Percentiles rank a stretch among this genome's conserved stretches.
Evolutionary conservation across 2,797 vertebrate species (phyloP).

Genomic region (Myotis daubentonii): DNA sequence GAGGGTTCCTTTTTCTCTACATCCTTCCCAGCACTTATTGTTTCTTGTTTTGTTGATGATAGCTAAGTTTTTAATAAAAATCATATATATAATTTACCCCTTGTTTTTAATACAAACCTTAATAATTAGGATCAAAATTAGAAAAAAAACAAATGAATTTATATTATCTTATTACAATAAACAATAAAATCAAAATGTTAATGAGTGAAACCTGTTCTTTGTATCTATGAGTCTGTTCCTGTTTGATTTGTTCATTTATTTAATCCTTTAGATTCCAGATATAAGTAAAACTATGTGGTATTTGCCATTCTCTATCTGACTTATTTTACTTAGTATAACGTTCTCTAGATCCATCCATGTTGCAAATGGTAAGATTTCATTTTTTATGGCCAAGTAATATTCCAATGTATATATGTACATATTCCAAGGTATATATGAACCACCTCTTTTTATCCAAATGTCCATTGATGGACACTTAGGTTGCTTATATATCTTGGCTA

Average conservation of each 20-base stretch:
- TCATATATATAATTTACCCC: background rate
- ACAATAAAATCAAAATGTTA: background rate
- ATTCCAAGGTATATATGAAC: background rate
- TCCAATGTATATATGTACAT: background rate
- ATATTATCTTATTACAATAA: background rate
- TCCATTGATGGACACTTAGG: background rate
- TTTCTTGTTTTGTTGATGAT: too few relatives aligned
- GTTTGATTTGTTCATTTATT: background rate
- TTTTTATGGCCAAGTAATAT: background rate
- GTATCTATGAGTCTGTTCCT: background rate
- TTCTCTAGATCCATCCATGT: background rate
- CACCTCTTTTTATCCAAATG: background rate
- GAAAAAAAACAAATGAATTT: background rate
- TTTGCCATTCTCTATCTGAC: background rate
- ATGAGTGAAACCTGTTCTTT: background rate
- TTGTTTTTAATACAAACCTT: background rate
- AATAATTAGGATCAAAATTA: background rate
- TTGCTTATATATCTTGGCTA: background rate
- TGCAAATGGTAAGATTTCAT: background rate
- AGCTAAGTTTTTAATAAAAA: background rate
- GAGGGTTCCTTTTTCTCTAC: too few relatives aligned
- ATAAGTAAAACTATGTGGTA: background rate
- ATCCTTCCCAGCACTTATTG: too few relatives aligned
- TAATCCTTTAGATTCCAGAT: background rate
- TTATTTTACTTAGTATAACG: background rate